phyloP scores from a whole-genome alignment of 2,797 vertebrate species.

The Hoplostethus mediterraneus region DNA sequence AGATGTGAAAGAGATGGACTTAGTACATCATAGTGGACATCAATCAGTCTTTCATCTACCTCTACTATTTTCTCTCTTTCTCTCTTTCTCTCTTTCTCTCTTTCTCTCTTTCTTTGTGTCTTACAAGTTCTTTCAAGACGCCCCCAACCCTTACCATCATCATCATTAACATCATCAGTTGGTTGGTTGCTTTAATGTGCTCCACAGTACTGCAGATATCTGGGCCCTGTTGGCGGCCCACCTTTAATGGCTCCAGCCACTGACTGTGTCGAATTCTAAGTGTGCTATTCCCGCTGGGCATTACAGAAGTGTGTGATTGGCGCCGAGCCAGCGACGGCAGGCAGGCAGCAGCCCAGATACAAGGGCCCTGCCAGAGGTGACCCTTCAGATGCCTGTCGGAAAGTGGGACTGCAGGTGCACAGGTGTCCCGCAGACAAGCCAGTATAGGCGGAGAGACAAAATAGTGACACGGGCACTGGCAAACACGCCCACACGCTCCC shows the following conservation, averaged over 20 bases:
- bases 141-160: slow-evolving; percentile 2
- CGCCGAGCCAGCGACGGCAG: slow-evolving; percentile 36
- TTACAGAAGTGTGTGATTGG: slow-evolving; percentile 66
- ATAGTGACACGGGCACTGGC: slow-evolving; percentile 8
- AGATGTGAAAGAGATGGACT: slow-evolving; percentile 1
- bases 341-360: slow-evolving; percentile 59
- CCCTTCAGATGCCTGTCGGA: slow-evolving; percentile 58
- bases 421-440: slow-evolving; percentile 49
- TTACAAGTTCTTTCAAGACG: neutral
- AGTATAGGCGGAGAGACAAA: slow-evolving; percentile 6
- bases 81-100: neutral
- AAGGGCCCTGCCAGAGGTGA: slow-evolving; percentile 69
- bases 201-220: slow-evolving; percentile 58
- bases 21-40: neutral
- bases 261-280: slow-evolving; percentile 56
- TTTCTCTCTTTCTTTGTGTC: neutral
- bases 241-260: slow-evolving; percentile 62
- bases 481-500: neutral
- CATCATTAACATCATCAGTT: slow-evolving; percentile 11
- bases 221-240: slow-evolving; percentile 37
- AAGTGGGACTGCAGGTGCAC: slow-evolving; percentile 68
- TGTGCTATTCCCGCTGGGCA: slow-evolving; percentile 65
- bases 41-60: slow-evolving; percentile 1
- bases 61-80: neutral
- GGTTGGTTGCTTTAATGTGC: slow-evolving; percentile 15